Conservation (phyloP, 2,888 invertebrate species). For the Magallana nippona region DNA sequence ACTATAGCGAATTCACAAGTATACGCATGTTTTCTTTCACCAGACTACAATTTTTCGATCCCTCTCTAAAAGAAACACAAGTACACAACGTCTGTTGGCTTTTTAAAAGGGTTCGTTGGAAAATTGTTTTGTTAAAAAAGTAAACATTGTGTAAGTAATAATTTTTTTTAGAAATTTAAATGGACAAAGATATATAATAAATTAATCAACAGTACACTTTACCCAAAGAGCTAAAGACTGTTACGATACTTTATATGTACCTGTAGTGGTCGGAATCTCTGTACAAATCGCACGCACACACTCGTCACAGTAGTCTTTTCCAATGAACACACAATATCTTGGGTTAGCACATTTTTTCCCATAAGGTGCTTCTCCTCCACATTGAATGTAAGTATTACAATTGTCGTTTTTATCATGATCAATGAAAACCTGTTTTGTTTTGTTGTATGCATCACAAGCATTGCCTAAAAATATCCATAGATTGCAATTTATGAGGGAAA, state of each 20-base stretch:
- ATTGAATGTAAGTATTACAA: constrained; percentile 9
- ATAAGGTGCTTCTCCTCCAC: background rate
- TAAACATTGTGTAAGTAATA: no score
- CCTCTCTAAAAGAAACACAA: no score
- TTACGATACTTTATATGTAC: background rate
- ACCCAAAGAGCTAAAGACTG: background rate
- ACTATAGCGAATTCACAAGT: no score
- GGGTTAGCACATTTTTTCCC: background rate
- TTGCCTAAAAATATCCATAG: background rate
- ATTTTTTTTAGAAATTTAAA: background rate
- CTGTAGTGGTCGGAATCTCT: background rate
- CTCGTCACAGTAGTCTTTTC: background rate
- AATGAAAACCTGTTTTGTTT: background rate
- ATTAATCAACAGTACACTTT: background rate
- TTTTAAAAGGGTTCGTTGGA: no score
- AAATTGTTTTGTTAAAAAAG: no score
- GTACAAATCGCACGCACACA: background rate
- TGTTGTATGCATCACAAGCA: background rate
- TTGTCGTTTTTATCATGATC: constrained; percentile 5
- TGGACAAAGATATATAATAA: background rate
- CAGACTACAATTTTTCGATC: no score
- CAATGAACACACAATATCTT: background rate
- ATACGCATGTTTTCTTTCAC: no score
- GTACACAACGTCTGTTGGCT: no score
- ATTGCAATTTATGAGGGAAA: no score